These are phyloP conservation scores for Hydrolagus affinis DNA, from an alignment of 2,113 vertebrate species.

Conservation along the genomic window DNA sequence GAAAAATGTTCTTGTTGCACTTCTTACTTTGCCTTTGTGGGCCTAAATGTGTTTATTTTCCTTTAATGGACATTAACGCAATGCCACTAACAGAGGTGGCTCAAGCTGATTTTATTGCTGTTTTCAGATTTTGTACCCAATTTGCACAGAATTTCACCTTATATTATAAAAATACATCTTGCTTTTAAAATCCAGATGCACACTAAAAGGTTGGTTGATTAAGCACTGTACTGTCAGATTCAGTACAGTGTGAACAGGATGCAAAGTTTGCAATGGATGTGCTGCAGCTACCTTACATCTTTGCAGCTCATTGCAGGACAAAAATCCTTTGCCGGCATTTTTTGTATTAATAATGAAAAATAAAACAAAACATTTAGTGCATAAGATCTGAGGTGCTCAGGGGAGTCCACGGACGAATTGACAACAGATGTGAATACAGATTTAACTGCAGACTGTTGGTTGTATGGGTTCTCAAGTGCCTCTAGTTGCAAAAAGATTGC, in stretches of 20 bases:
- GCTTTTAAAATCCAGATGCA: not conserved
- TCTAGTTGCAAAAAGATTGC: not conserved
- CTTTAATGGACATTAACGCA: no score
- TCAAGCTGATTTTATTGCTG: no score
- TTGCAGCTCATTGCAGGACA: constrained; percentile 1
- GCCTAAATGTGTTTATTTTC: no score
- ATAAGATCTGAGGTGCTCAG: not conserved
- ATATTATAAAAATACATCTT: no score
- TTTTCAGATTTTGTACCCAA: no score
- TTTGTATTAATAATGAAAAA: not conserved
- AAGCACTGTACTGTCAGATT: not conserved
- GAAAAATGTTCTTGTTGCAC: no score
- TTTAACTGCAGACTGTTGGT: not conserved
- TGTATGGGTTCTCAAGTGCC: not conserved
- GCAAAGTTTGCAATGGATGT: not conserved
- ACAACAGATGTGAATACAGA: constrained; percentile 23
- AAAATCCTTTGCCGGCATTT: not conserved
- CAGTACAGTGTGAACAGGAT: not conserved
- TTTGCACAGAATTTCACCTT: no score
- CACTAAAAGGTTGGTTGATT: not conserved
- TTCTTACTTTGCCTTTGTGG: no score
- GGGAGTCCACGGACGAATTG: not conserved
- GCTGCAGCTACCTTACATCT: not conserved
- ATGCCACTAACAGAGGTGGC: no score
- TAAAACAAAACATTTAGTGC: not conserved